These are phyloP conservation scores for Oceanodroma tethys DNA, from an alignment of 2,113 vertebrate genomes.

Conservation along the genomic window DNA sequence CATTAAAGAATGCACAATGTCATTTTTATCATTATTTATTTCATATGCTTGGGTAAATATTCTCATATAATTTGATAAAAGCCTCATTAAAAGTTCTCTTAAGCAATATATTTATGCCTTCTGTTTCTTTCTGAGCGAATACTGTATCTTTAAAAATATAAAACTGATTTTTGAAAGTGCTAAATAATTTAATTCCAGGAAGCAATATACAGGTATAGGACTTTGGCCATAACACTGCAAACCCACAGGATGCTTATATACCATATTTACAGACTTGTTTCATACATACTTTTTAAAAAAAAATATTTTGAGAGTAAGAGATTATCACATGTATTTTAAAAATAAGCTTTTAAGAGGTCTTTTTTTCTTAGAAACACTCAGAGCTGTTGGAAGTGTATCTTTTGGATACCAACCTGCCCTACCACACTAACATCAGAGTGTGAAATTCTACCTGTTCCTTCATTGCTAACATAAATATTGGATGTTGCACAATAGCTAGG, in stretches of 20 bases:
- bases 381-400: neutral
- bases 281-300: neutral
- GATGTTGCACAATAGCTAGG: slow-evolving; percentile 15
- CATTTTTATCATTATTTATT: neutral
- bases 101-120: neutral
- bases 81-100: neutral
- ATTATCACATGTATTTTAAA: neutral
- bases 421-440: neutral
- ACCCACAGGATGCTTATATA: neutral
- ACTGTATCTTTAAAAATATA: neutral
- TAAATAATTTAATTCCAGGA: neutral
- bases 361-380: neutral
- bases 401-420: neutral
- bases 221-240: neutral
- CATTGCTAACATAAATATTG: slow-evolving; percentile 51
- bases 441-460: slow-evolving; percentile 45
- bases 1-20: neutral
- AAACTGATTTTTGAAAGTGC: neutral
- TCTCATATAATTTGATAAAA: neutral
- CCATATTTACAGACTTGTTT: neutral
- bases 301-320: neutral
- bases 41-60: neutral
- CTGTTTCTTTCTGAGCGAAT: neutral
- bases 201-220: neutral
- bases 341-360: neutral